Percentiles rank a stretch among this genome's conserved stretches.
phyloP scores from a whole-genome alignment of 2,113 vertebrate genomes.

The Arvicanthis niloticus region DNA sequence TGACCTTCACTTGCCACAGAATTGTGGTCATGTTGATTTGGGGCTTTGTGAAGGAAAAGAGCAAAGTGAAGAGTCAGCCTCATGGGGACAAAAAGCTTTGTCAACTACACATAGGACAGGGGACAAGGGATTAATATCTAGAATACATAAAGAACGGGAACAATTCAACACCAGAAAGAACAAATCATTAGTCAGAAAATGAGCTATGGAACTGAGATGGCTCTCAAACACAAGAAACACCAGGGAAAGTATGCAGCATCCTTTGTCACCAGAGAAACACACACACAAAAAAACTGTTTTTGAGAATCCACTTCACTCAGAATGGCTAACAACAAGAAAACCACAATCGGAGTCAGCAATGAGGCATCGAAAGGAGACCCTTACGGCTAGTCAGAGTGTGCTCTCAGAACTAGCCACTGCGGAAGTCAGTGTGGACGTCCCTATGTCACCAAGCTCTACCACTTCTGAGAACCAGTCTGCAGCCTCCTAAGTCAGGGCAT shows the following conservation, averaged over 20 bases:
- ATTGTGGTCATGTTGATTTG: background rate
- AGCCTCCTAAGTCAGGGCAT: background rate
- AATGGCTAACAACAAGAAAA: background rate
- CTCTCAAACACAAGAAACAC: background rate
- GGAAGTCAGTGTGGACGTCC: background rate
- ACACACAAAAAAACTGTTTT: background rate
- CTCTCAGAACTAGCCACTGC: too few species aligned
- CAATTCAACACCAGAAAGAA: background rate
- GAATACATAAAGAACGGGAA: background rate
- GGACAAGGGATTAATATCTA: background rate
- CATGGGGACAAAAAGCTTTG: background rate
- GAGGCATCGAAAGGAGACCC: background rate
- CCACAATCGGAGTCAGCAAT: accelerated
- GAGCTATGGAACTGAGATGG: background rate
- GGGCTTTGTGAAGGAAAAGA: background rate
- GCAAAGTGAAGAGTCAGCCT: background rate
- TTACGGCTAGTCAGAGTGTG: background rate
- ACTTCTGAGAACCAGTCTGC: too few species aligned
- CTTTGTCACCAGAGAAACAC: background rate
- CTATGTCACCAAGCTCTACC: background rate
- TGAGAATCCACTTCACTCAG: background rate
- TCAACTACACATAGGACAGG: background rate
- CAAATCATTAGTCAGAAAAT: background rate
- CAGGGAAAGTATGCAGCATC: background rate
- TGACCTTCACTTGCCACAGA: slow-evolving; percentile 4